Percentiles rank a stretch among this genome's conserved stretches.
Conservation (phyloP, 2,797 vertebrate genomes). For the Amniataba percoides region DNA sequence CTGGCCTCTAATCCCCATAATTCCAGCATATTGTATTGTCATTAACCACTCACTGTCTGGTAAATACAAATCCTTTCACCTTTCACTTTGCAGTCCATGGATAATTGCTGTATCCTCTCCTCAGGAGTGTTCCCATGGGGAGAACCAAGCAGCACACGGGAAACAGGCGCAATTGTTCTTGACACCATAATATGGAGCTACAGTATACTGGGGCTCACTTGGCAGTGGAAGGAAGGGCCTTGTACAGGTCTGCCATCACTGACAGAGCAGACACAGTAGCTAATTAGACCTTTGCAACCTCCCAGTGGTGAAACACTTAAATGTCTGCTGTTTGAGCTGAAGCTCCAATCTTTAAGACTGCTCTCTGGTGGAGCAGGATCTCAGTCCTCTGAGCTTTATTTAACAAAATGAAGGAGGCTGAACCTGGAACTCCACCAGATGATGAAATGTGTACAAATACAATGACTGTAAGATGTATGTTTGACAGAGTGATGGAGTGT, state of each 20-base stretch:
- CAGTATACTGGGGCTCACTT: constrained; percentile 56
- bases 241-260: constrained; percentile 69
- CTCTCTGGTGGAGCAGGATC: constrained; percentile 44
- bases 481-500: constrained; percentile 3
- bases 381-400: constrained; percentile 39
- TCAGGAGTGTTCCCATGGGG: constrained; percentile 66
- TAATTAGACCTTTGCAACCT: constrained; percentile 80
- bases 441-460: neutral
- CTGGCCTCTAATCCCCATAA: constrained; percentile 75
- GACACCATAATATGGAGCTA: constrained; percentile 67
- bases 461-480: constrained; percentile 2
- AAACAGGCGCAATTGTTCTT: constrained; percentile 61
- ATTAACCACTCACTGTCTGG: constrained; percentile 74
- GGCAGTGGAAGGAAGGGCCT: constrained; percentile 61
- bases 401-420: constrained; percentile 48
- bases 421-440: constrained; percentile 14
- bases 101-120: constrained; percentile 80
- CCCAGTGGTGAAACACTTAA: constrained; percentile 72
- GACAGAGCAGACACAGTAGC: constrained; percentile 74
- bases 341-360: constrained; percentile 55
- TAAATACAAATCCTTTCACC: constrained; percentile 79
- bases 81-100: constrained; percentile 68
- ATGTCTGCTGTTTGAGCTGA: constrained; percentile 66
- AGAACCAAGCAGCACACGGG: constrained; percentile 51
- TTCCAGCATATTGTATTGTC: constrained; percentile 76